Conservation (phyloP, 2,113 vertebrate genomes). For the Gobiocypris rarus region DNA sequence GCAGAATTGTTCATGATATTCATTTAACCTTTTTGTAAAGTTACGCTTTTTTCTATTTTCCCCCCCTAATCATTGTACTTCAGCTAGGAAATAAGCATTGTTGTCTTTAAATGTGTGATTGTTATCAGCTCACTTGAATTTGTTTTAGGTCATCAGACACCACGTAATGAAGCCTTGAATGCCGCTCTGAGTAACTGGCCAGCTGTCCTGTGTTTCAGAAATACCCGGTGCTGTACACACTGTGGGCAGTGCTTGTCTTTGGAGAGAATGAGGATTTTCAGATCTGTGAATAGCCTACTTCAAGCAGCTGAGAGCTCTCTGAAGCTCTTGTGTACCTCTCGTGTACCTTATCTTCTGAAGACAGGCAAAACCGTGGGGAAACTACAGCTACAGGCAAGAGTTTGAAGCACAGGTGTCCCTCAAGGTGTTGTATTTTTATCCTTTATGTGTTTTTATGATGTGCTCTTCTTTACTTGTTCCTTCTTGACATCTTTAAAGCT, state of each 20-base stretch:
- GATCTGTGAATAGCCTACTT: slow-evolving; percentile 36
- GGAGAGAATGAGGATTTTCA: neutral
- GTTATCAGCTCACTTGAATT: neutral
- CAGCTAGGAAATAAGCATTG: neutral
- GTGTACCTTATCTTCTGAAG: slow-evolving; percentile 37
- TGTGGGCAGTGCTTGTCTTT: slow-evolving; percentile 7
- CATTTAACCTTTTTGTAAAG: too few species aligned
- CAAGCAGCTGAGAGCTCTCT: slow-evolving; percentile 22
- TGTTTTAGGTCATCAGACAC: neutral
- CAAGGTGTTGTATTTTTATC: slow-evolving; percentile 40
- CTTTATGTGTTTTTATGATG: slow-evolving; percentile 44
- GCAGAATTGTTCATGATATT: neutral
- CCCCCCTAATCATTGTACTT: neutral
- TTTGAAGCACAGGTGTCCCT: slow-evolving; percentile 44
- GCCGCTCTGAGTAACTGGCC: neutral
- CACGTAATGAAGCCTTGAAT: neutral
- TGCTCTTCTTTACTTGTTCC: slow-evolving; percentile 24
- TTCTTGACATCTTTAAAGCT: slow-evolving; percentile 19
- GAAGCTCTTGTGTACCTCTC: slow-evolving; percentile 31
- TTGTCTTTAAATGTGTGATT: neutral
- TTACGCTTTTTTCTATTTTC: too few species aligned
- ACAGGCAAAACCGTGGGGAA: slow-evolving; percentile 30
- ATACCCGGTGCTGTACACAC: neutral
- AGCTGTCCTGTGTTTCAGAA: neutral
- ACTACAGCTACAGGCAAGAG: neutral